Percentiles rank a stretch among this genome's conserved stretches.
Conservation (phyloP, 2,888 invertebrate genomes). For the Xylocampa areola region DNA sequence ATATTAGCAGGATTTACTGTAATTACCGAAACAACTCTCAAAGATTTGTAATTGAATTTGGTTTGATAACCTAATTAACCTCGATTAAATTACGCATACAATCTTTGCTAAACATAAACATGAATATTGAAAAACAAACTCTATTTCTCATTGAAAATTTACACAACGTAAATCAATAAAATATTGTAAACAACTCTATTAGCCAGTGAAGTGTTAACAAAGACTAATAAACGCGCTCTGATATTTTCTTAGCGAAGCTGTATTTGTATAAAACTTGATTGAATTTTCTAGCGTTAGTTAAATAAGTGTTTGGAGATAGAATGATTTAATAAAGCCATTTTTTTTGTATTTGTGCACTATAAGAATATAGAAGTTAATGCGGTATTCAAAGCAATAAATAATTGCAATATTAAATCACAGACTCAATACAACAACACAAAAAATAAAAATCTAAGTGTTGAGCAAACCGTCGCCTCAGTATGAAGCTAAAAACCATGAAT, state of each 20-base stretch:
- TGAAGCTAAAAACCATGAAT: too few relatives aligned
- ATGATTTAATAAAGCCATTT: neutral
- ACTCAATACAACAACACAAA: too few relatives aligned
- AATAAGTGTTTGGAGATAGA: neutral
- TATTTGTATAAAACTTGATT: conserved; percentile 4
- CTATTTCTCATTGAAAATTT: conserved; percentile 51
- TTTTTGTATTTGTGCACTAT: neutral
- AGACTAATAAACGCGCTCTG: conserved; percentile 33
- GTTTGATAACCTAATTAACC: too few relatives aligned
- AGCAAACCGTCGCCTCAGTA: too few relatives aligned
- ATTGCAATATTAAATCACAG: too few relatives aligned
- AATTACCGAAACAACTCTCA: too few relatives aligned
- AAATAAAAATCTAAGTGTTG: too few relatives aligned
- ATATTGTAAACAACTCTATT: conserved; percentile 54
- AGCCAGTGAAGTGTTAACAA: conserved; percentile 46
- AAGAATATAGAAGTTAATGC: too few relatives aligned
- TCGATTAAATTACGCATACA: too few relatives aligned
- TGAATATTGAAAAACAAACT: conserved; percentile 25
- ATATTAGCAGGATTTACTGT: too few relatives aligned
- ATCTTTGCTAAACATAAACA: conserved; percentile 4
- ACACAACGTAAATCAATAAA: conserved; percentile 44
- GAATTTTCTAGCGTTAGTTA: neutral
- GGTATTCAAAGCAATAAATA: too few relatives aligned
- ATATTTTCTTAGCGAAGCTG: conserved; percentile 15
- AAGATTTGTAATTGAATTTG: too few relatives aligned